A percentile compares a stretch with the other conserved stretches of the same genome.
These are phyloP conservation scores for Taxidea taxus DNA, from an alignment of 2,113 vertebrate species.

Conservation along the genomic window DNA sequence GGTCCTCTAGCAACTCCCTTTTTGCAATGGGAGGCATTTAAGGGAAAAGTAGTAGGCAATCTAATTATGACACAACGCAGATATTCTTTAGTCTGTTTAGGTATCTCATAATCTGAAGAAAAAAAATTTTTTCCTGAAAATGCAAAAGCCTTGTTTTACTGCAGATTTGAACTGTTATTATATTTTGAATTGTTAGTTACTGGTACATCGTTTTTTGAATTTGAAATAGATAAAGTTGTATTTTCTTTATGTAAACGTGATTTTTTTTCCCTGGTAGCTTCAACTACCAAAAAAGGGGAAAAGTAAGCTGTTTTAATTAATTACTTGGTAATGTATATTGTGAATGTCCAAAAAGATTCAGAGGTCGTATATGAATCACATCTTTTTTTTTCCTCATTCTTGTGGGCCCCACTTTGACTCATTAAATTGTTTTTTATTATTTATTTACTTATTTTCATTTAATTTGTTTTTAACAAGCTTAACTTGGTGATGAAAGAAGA, in stretches of 20 bases:
- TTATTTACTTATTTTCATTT: background rate
- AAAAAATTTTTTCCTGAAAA: background rate
- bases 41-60: slow-evolving; percentile 42
- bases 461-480: slow-evolving; percentile 39
- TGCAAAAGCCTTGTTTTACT: background rate
- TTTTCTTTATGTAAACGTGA: background rate
- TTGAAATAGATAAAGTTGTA: slow-evolving; percentile 14
- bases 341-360: slow-evolving; percentile 11
- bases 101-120: slow-evolving; percentile 35
- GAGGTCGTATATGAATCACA: background rate
- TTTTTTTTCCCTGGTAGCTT: background rate
- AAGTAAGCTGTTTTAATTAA: slow-evolving; percentile 32
- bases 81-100: slow-evolving; percentile 18
- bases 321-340: background rate
- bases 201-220: slow-evolving; percentile 26
- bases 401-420: background rate
- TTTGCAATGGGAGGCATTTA: background rate
- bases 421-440: background rate
- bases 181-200: slow-evolving; percentile 36
- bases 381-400: background rate
- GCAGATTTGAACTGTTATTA: background rate
- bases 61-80: background rate
- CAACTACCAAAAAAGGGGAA: slow-evolving; percentile 16
- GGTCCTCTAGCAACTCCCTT: background rate
- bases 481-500: slow-evolving; percentile 17